Percentiles rank a stretch among this genome's conserved stretches.
Conservation (phyloP, 2,113 vertebrate species). For the Limanda limanda region DNA sequence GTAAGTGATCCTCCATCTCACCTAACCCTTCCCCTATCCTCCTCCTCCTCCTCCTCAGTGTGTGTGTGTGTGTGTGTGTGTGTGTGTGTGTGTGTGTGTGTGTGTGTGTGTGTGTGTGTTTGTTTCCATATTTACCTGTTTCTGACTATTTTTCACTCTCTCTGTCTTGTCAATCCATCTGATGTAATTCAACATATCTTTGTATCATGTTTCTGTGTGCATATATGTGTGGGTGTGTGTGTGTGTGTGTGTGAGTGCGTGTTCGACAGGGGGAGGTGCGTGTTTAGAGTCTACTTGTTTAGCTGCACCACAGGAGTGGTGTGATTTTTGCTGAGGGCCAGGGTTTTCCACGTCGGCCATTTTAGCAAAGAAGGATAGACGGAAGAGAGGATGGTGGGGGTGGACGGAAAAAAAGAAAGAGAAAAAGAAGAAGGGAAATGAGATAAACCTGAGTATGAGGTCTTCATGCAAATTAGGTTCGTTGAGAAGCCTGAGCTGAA, state of each 20-base stretch:
- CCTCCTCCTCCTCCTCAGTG: conserved; percentile 67
- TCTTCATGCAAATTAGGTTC: conserved; percentile 43
- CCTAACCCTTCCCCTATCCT: conserved; percentile 78
- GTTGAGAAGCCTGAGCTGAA: conserved; percentile 21
- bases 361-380: conserved; percentile 69
- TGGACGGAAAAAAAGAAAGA: conserved; percentile 2
- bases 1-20: conserved; percentile 97
- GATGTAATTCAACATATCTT: conserved; percentile 50
- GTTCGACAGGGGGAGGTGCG: conserved; percentile 13
- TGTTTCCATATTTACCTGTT: conserved; percentile 19
- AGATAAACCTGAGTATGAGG: conserved; percentile 17
- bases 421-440: not conserved
- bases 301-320: conserved; percentile 64
- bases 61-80: conserved; percentile 40
- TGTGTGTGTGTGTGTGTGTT: conserved; percentile 10
- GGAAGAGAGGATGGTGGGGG: conserved; percentile 47
- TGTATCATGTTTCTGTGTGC: conserved; percentile 42
- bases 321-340: conserved; percentile 75
- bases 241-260: conserved; percentile 9
- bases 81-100: not conserved
- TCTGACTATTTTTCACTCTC: conserved; percentile 49
- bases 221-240: conserved; percentile 26
- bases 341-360: conserved; percentile 79
- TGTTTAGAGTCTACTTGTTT: conserved; percentile 43
- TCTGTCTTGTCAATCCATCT: conserved; percentile 50